Base-by-base conservation (phyloP, 1,140 invertebrate species). In the Aphaenogaster floridana region DNA sequence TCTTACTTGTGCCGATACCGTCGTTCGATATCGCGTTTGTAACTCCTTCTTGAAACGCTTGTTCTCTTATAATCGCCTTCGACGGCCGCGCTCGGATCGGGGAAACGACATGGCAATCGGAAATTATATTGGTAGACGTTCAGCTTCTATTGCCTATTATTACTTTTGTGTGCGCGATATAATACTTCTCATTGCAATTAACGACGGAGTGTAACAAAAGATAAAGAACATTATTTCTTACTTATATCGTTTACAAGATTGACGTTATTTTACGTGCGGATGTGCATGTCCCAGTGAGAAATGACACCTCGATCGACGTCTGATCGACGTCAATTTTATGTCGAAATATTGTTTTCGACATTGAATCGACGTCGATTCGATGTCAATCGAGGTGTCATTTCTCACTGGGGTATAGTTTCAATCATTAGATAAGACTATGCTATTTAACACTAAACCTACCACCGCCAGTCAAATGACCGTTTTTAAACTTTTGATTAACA, bases 31-130 rank as follows among this genome's bases (percentile, higher is more conserved):
- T 28, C 45, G 42, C 77, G 34, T 50, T 52, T 50, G 36, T 52
- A 66, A 68, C 34, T 52, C 78, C 34, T 50, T 48, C 45, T 28
- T 11, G 66, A 83, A 28, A 36, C 13, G 36, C 63, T 81, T 48
- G 42, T 59, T 72, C 54, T 21, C 54, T 71, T 83, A 66, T 83
- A 66, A 52, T 72, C 54, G 54, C 21, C 36, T 28, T 54, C 78
- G 78, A 68, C 15, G 13, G 11, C 8, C n/a, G 17, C 34, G 34
- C 11, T 42, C 13, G 13, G 8, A 64, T 9, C 54, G 8, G 59
- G 64, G 39, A 54, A 80, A 39, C n/a, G 45, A 68, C 17, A 5
- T 34, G 34, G 34, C n/a, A 68, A 52, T 59, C 42, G 54, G 54
- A 83, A 83, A 61, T 81, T 52, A 48, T 59, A 72, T 81, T 13